These are phyloP conservation scores for Seriola rivoliana DNA, from an alignment of 2,113 vertebrate genomes.

Conservation along the genomic window DNA sequence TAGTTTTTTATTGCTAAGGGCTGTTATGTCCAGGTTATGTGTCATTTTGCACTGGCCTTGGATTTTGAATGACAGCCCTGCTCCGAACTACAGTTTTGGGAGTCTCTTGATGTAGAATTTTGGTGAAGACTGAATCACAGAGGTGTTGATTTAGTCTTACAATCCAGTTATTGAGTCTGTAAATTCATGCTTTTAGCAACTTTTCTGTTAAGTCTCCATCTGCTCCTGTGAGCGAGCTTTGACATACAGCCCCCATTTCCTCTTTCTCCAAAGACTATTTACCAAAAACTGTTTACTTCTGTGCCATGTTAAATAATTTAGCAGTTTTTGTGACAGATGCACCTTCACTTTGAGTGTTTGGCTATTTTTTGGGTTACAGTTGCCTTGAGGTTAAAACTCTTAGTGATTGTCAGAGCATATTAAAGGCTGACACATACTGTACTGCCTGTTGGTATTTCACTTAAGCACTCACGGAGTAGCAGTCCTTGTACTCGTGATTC, in stretches of 20 bases:
- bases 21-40: not conserved
- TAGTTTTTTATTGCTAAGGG: not conserved
- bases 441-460: not conserved
- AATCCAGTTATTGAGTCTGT: not conserved
- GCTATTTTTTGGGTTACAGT: constrained; percentile 4
- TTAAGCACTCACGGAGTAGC: not conserved
- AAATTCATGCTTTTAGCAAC: constrained; percentile 9
- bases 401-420: constrained; percentile 4
- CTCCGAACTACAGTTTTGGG: not conserved
- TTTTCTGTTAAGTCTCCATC: constrained; percentile 9
- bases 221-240: constrained; percentile 34
- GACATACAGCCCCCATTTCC: constrained; percentile 22
- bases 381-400: constrained; percentile 12
- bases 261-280: not conserved
- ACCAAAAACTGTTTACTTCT: constrained; percentile 9
- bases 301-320: constrained; percentile 10
- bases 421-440: not conserved
- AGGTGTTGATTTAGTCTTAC: constrained; percentile 26
- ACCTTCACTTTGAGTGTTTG: not conserved
- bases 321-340: constrained; percentile 23
- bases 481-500: too few relatives aligned
- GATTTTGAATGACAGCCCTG: constrained; percentile 13
- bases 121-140: not conserved
- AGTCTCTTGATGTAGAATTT: not conserved
- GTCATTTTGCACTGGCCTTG: not conserved